A percentile compares a stretch with the other conserved stretches of the same genome.
Evolutionary conservation across 2,797 vertebrate species (phyloP).

Genomic region (Acipenser oxyrinchus): DNA sequence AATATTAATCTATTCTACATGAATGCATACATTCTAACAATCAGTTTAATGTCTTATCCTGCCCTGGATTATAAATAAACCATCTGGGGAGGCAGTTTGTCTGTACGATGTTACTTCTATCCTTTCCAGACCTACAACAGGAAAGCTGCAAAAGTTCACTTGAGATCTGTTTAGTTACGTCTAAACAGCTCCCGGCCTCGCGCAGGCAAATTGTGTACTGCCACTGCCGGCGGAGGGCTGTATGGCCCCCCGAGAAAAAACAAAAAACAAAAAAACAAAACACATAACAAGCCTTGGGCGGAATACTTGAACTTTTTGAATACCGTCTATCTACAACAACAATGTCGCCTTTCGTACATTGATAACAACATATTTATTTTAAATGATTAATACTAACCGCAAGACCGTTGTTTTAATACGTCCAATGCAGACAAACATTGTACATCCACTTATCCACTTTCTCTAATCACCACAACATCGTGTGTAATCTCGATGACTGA

Average conservation of each 20-base stretch:
- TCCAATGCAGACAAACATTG: too few relatives aligned
- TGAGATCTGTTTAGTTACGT: not conserved
- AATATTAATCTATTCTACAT: too few relatives aligned
- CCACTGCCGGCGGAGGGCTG: not conserved
- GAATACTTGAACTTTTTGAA: conserved; percentile 1
- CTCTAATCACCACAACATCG: too few relatives aligned
- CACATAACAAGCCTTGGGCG: conserved; percentile 40
- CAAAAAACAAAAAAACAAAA: conserved; percentile 5
- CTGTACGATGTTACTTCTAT: not conserved
- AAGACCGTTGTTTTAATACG: too few relatives aligned
- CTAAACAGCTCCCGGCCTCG: not conserved
- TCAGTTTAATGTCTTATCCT: not conserved
- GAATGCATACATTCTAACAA: too few relatives aligned
- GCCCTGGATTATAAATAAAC: not conserved
- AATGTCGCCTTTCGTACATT: too few relatives aligned
- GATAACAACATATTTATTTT: too few relatives aligned
- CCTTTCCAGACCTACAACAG: not conserved
- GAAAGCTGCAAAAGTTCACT: not conserved
- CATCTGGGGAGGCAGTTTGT: not conserved
- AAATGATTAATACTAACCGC: too few relatives aligned
- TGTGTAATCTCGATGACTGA: not conserved
- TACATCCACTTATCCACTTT: too few relatives aligned
- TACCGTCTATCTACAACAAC: too few relatives aligned
- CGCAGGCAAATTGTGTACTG: not conserved
- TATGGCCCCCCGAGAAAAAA: not conserved